Evolutionary conservation across 2,888 invertebrate genomes (phyloP).

Genomic region (Dryobota labecula): DNA sequence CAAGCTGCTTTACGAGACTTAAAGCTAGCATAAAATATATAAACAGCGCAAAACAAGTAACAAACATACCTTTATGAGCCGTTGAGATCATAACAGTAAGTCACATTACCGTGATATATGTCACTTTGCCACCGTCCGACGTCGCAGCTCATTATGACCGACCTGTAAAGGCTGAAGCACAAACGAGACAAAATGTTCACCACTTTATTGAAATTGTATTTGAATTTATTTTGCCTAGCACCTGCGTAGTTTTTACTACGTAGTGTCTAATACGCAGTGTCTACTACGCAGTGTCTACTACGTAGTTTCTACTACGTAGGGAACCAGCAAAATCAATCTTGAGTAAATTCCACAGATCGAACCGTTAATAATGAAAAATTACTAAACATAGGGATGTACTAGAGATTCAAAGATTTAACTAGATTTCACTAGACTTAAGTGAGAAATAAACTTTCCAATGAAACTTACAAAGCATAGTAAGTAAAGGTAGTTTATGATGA

Average conservation of each 20-base stretch:
- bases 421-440: not conserved
- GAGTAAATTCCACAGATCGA: not conserved
- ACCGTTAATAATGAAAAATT: not conserved
- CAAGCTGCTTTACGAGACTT: constrained; percentile 42
- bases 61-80: constrained; percentile 76
- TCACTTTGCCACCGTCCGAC: constrained; percentile 69
- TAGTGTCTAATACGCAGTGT: too few relatives aligned
- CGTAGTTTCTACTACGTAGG: not conserved
- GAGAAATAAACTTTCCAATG: not conserved
- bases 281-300: too few relatives aligned
- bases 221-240: not conserved
- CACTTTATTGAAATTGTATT: constrained; percentile 12
- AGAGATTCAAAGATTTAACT: not conserved
- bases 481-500: not conserved
- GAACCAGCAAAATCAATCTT: too few relatives aligned
- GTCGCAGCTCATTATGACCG: constrained; percentile 61
- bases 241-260: not conserved
- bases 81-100: constrained; percentile 81
- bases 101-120: constrained; percentile 81
- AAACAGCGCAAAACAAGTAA: constrained; percentile 64
- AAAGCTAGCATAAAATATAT: constrained; percentile 47
- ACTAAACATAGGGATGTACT: not conserved
- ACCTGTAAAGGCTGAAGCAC: constrained; percentile 51
- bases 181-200: constrained; percentile 19
- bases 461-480: not conserved